Base-by-base conservation (phyloP, 1,140 invertebrate genomes). In the Nasonia giraulti region DNA sequence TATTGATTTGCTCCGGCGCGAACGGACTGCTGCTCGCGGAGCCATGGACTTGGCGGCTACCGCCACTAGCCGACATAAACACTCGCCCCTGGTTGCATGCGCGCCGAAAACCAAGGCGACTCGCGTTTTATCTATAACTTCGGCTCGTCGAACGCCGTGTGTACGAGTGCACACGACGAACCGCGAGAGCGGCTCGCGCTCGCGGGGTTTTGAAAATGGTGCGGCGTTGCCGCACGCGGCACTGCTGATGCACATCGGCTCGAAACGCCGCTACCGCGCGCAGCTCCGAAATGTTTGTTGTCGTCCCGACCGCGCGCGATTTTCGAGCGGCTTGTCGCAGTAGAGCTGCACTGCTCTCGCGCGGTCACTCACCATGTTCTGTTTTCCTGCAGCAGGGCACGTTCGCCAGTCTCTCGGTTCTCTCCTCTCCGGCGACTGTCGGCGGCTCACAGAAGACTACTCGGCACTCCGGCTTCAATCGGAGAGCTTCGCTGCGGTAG, bases 1-100 rank as follows among this genome's bases (percentile, higher is more conserved):
- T 85, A 85, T 85, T 85, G 84, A 85, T 85, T 85, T 85, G 79
- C 73, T 85, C 71, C 44, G 79, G 71, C 84, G 66, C 40, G 73
- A 75, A 75, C 73, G 12, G 33, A 62, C 55, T 62, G 17, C 73
- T 37, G 40, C 14, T 12, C 55, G 62, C 74, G 55, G 20, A 33
- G 55, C 81, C 40, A 50, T 73, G 62, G 78, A 68, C 55, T 80
- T 14, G 27, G 27, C 17, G 27, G 20, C 17, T 20, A 37, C 14
- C n/a, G 14, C 7, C 6, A 17, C 17, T 62, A 20, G 55, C 55
- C 17, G 55, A 62, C 55, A n/a, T 62, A 20, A 62, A 62, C 47
- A 50, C 47, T 14, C 40, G 6, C 6, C 40, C 40, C 5, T 44
- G 40, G 7, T 44, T 44, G 40, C 40, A 44, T 11, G 40, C 8